Evolutionary conservation across 53 echinoderm and acorn worm genomes (phyloP).

Genomic region (Stichopus horrens): DNA sequence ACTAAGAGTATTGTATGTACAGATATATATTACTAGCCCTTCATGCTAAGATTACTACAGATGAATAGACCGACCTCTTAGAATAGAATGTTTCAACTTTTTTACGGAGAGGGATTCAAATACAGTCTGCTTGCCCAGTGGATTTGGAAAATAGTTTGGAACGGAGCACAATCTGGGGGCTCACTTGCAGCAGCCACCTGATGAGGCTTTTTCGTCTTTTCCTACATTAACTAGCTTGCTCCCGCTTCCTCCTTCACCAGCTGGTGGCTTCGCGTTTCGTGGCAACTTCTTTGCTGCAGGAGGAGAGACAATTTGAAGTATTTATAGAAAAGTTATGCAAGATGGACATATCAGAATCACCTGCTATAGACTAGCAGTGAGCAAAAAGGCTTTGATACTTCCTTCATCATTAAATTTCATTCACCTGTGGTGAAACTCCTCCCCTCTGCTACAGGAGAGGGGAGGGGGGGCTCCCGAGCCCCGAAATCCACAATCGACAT

Average conservation of each 20-base stretch:
- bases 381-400: no score
- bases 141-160: constrained; percentile 5
- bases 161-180: constrained; percentile 3
- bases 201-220: not conserved
- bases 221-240: not conserved
- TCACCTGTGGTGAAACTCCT: no score
- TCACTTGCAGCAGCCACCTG: not conserved
- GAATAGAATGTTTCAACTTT: not conserved
- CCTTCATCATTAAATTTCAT: no score
- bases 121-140: constrained; percentile 6
- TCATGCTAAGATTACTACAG: not conserved
- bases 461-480: no score
- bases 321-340: not conserved
- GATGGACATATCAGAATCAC: not conserved
- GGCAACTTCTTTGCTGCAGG: constrained; percentile 96
- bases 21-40: no score
- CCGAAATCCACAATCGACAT: no score
- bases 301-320: not conserved
- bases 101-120: constrained; percentile 1
- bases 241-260: constrained; percentile 54
- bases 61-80: not conserved
- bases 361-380: no score
- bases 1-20: no score
- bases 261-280: constrained; percentile 76
- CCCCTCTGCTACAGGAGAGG: no score